These are phyloP conservation scores for Melanotaenia trifasciata DNA, from an alignment of 2,797 vertebrate species.

Conservation along the genomic window DNA sequence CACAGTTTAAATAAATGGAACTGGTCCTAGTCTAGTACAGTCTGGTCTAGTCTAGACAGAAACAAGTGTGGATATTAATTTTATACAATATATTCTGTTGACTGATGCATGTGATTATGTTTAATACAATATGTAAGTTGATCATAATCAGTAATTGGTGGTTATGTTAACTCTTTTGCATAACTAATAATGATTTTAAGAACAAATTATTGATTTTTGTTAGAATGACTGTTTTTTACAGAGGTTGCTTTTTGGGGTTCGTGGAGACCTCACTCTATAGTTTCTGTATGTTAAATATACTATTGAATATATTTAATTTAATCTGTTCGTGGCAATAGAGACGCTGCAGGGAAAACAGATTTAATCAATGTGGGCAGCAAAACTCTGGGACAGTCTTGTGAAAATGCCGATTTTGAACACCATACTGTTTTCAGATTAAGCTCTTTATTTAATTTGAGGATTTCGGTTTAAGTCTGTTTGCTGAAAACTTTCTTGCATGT, in stretches of 20 bases:
- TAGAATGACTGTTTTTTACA: not conserved
- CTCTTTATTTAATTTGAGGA: too few relatives aligned
- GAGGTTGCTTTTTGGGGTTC: too few relatives aligned
- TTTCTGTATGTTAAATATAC: not conserved
- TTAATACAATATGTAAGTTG: not conserved
- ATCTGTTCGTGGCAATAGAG: not conserved
- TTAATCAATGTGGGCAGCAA: too few relatives aligned
- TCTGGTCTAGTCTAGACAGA: not conserved
- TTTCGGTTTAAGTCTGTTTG: too few relatives aligned
- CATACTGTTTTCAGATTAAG: too few relatives aligned
- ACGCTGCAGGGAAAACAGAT: too few relatives aligned
- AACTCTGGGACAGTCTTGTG: not conserved
- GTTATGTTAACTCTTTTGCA: not conserved
- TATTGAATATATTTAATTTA: too few relatives aligned
- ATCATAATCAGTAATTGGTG: too few relatives aligned
- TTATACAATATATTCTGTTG: not conserved
- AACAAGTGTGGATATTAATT: not conserved
- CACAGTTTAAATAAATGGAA: not conserved
- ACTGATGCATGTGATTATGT: not conserved
- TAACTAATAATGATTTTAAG: too few relatives aligned
- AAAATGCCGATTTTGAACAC: not conserved
- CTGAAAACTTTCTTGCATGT: too few relatives aligned
- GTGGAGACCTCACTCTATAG: not conserved
- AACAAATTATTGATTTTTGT: not conserved
- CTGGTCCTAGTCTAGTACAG: not conserved